Evolutionary conservation across 1,140 invertebrate genomes (phyloP), one percentile per base, ranked within the genome.

Genomic region (Drosophila repletoides): DNA sequence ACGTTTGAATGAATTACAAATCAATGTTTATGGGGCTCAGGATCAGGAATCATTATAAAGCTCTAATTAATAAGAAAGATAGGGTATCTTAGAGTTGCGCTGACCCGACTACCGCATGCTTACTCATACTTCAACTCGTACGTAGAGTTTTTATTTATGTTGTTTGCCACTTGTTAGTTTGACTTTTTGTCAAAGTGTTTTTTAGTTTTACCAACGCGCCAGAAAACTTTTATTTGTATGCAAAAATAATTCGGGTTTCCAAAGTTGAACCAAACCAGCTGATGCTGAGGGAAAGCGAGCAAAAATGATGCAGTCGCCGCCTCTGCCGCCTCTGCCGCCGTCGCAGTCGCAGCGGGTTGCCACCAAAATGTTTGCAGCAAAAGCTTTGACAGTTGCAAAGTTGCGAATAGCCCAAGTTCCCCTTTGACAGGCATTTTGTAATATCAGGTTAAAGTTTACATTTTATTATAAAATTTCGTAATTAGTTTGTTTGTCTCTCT

Each of bases 161-260:
- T 29, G 9, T 28, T 53, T 45, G 38, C 5, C 31, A 34, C 6
- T 21, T 38, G 29, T 49, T 49, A 24, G 21, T 34, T 49, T 6
- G 15, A 5, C 36, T 33, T 22, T 51, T 49, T 49, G 55, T 34
- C 55, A 60, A 51, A 40, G 33, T 24, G 15, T 40, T 63, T 60
- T 58, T 38, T 48, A 6, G 53, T 51, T 60, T 14, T 17, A 17
- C 9, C 46, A 26, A 19, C 49, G 51, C 58, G 59, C 12, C 46
- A 29, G 24, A 6, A 72, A 76, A 76, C 24, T 72, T 71, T 53
- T 67, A 28, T 67, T 40, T 58, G 36, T 17, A 66, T 43, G 36
- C 38, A 72, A 29, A 63, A 68, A 72, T 61, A 72, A 60, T 76
- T 76, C 26, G 36, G 24, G 29, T 53, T 55, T 15, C 14, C 19